Evolutionary conservation across 2,888 invertebrate genomes (phyloP).

Genomic region (Trisateles emortualis): DNA sequence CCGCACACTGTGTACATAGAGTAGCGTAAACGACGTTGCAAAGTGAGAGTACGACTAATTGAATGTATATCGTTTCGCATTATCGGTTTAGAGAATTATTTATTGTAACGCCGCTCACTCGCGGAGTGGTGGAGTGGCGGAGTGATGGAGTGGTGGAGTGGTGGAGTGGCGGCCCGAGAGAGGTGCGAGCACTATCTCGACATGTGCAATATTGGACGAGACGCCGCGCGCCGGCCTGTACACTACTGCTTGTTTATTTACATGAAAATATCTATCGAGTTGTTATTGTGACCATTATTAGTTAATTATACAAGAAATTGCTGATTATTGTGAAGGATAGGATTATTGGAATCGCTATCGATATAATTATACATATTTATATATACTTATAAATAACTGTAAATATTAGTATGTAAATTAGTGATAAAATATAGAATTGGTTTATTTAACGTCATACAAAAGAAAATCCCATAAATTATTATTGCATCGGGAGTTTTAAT

Average conservation of each 20-base stretch:
- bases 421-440: conserved; percentile 86
- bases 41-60: conserved; percentile 70
- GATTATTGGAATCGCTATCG: conserved; percentile 82
- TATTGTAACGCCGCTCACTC: conserved; percentile 77
- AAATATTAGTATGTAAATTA: conserved; percentile 85
- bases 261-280: conserved; percentile 85
- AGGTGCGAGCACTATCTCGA: conserved; percentile 60
- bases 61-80: conserved; percentile 73
- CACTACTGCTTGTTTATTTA: conserved; percentile 85
- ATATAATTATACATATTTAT: conserved; percentile 87
- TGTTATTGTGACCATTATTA: conserved; percentile 86
- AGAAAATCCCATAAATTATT: conserved; percentile 86
- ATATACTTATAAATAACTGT: conserved; percentile 86
- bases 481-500: conserved; percentile 83
- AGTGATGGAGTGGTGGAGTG: too few species aligned
- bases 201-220: conserved; percentile 79
- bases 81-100: conserved; percentile 84
- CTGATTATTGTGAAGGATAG: conserved; percentile 81
- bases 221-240: conserved; percentile 69
- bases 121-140: too few species aligned
- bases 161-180: conserved; percentile 39
- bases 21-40: conserved; percentile 60
- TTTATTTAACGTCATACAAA: conserved; percentile 86
- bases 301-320: conserved; percentile 85
- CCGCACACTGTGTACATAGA: conserved; percentile 63